Evolutionary conservation across 2,888 invertebrate genomes (phyloP), one percentile per base, ranked within the genome.

Genomic region (Orthosia gracilis): DNA sequence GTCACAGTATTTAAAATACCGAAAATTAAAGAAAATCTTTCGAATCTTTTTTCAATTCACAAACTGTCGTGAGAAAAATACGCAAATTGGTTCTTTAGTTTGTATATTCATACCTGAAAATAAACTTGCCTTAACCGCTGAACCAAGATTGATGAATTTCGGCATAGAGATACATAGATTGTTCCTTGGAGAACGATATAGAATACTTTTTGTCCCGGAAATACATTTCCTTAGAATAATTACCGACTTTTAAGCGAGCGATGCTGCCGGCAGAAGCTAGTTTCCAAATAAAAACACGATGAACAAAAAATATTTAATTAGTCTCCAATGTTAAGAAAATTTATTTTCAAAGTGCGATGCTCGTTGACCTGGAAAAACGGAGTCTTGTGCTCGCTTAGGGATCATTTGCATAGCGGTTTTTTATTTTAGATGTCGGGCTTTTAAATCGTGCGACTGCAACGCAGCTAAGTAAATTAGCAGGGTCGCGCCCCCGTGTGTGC

Each of bases 281-380:
- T 40, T 65, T 49, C 2, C 3, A 69, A 61, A 68, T 17, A 78
- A 78, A 79, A 70, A 62, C 69, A 73, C 12, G 40, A 40, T 40
- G n/a, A 59, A 68, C 49, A 73, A 75, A 78, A 74, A 73, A 71
- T 76, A 21, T 81, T 82, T 85, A 84, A 83, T 83, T 80, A 79
- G 75, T 61, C 40, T n/a, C 31, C 15, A 64, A 71, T 73, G 80
- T 68, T 73, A 73, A 73, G 73, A 73, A 83, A 83, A 83, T 73
- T 70, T 75, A 80, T 83, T 85, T 78, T 78, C 72, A 76, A 78
- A 86, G 77, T 81, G 70, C 65, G 73, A 50, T 71, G 81, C 81
- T 80, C 59, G 73, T 68, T 85, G 86, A 85, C 84, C 86, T 81
- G 84, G 59, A 80, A 84, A 80, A 80, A 75, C 76, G 66, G 71